A percentile compares a stretch with the other conserved stretches of the same genome.
These are phyloP conservation scores for Drosophila mulleri DNA, from an alignment of 2,888 invertebrate genomes.

Conservation along the genomic window DNA sequence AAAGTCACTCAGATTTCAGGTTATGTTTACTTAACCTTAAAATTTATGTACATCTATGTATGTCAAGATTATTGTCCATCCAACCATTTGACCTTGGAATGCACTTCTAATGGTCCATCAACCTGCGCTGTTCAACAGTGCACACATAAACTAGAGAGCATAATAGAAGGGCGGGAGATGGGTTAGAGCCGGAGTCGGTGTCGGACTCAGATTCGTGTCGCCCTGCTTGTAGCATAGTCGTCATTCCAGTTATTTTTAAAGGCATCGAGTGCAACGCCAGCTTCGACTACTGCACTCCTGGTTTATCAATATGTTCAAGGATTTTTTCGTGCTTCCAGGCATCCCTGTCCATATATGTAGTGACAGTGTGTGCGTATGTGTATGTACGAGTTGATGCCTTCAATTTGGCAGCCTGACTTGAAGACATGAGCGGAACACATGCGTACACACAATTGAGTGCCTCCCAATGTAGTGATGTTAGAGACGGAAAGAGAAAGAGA, in stretches of 20 bases:
- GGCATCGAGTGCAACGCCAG: constrained; percentile 53
- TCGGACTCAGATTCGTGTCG: constrained; percentile 10
- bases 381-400: constrained; percentile 10
- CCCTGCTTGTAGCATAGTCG: constrained; percentile 34
- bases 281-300: constrained; percentile 79
- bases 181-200: neutral
- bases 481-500: neutral
- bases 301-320: constrained; percentile 82
- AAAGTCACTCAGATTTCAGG: neutral
- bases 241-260: constrained; percentile 64
- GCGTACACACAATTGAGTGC: constrained; percentile 24
- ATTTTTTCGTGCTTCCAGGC: constrained; percentile 75
- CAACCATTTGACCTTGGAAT: constrained; percentile 35
- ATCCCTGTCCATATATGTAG: constrained; percentile 9
- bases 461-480: constrained; percentile 6
- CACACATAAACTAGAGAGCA: constrained; percentile 1
- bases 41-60: constrained; percentile 13
- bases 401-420: constrained; percentile 30
- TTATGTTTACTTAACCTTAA: constrained; percentile 2
- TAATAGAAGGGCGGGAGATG: neutral
- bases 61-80: constrained; percentile 19
- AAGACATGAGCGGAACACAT: constrained; percentile 42
- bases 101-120: constrained; percentile 53
- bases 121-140: constrained; percentile 7
- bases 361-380: constrained; percentile 14